Base-by-base conservation (phyloP, 2,888 invertebrate species). In the Hydriomena furcata region DNA sequence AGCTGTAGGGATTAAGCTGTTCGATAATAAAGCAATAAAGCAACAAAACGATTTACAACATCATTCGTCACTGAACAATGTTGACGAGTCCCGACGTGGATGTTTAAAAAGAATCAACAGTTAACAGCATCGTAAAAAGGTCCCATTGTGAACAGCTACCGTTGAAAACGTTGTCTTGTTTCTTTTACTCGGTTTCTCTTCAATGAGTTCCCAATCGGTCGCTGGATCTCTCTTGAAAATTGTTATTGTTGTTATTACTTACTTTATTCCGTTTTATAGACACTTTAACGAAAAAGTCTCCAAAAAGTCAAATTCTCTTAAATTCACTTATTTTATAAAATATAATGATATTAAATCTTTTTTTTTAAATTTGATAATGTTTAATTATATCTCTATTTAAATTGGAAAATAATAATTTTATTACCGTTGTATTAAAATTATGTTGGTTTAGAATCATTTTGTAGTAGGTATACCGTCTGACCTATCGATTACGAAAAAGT, bases 71-170 rank as follows among this genome's bases (percentile, higher is more conserved):
- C 79, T 36, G 73, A 82, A 85, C 86, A 86, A 87, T 85, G 84
- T 84, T 83, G 84, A 84, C 84, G 32, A 83, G 76, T 82, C 78
- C 78, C 73, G 72, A 73, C 78, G 76, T 83, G 85, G 85, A 85
- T 88, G 89, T 89, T 88, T 86, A 85, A 82, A 88, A 87, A 85
- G 84, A 87, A 85, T 84, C 86, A 85, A 86, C 87, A 83, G 86
- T 84, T 85, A 86, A 88, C 86, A 79, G 76, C 85, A 76, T 85
- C 87, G 84, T 89, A 88, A 89, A 88, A 83, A 83, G 79, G 79
- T 78, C 75, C n/a, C 70, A 73, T 76, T 75, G 80, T 85, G 81
- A 85, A 86, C 85, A 82, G 80, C 76, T 69, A 76, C 82, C 80
- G 84, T 84, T 84, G 83, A 82, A 84, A 84, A 85, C 79, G 84